Conservation (phyloP, 2,888 invertebrate species). For the Cerceris rybyensis region DNA sequence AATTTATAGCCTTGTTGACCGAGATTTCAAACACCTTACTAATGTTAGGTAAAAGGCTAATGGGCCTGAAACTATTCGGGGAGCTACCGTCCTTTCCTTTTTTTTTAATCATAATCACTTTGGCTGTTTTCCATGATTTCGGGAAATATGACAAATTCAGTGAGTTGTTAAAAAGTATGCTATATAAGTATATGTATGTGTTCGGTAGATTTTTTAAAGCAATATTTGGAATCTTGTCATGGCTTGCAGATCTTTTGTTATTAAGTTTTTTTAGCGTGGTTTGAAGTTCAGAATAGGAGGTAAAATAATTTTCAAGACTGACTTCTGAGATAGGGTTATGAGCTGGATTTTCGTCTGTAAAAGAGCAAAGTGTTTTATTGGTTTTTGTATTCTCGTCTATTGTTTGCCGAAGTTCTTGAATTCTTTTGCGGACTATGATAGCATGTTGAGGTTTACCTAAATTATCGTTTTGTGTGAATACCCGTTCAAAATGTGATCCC, state of each 20-base stretch:
- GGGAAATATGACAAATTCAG: constrained; percentile 69
- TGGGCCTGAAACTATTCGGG: constrained; percentile 59
- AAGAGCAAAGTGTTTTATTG: not conserved
- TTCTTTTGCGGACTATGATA: not conserved
- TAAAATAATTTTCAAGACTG: not conserved
- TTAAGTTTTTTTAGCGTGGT: constrained; percentile 21
- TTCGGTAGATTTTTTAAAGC: constrained; percentile 29
- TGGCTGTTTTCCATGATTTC: constrained; percentile 54
- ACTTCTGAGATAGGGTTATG: not conserved
- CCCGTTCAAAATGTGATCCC: constrained; percentile 19
- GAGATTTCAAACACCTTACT: constrained; percentile 65
- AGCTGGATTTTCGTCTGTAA: not conserved
- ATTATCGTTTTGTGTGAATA: not conserved
- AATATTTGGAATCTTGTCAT: constrained; percentile 43
- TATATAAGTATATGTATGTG: constrained; percentile 7
- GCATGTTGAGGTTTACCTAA: not conserved
- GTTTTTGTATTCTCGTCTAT: not conserved
- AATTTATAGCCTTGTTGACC: constrained; percentile 43
- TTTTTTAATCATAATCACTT: constrained; percentile 54
- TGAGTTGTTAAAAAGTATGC: constrained; percentile 51
- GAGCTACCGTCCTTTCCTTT: constrained; percentile 16
- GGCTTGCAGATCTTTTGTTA: constrained; percentile 50
- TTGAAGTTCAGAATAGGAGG: rapidly evolving
- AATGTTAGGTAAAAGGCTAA: constrained; percentile 60
- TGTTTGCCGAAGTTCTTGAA: not conserved